A percentile compares a stretch with the other conserved stretches of the same genome.
Evolutionary conservation across 2,888 invertebrate species (phyloP).

Genomic region (Caenorhabditis wallacei): DNA sequence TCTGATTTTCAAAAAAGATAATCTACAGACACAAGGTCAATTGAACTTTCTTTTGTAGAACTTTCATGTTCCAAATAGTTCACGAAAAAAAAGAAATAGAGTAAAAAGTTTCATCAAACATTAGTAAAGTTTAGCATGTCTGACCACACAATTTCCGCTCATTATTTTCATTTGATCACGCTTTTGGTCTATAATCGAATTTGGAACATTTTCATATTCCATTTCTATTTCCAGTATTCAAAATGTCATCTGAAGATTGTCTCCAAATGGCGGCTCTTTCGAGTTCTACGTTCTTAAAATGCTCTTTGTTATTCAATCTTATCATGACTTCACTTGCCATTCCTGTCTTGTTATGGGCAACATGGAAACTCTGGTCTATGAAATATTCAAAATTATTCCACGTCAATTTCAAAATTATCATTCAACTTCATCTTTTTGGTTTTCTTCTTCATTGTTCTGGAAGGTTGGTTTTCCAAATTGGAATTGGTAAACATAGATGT

Average conservation of each 20-base stretch:
- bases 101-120: constrained; percentile 27
- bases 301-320: constrained; percentile 29
- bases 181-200: not conserved
- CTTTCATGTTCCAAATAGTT: constrained; percentile 10
- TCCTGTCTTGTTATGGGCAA: constrained; percentile 45
- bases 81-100: not conserved
- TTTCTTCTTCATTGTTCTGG: constrained; percentile 51
- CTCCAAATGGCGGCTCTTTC: constrained; percentile 26
- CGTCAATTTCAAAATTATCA: constrained; percentile 47
- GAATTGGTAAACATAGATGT: not conserved
- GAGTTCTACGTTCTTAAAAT: constrained; percentile 16
- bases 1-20: constrained; percentile 1
- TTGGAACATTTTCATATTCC: not conserved
- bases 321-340: constrained; percentile 12
- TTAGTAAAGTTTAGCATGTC: not conserved
- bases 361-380: constrained; percentile 50
- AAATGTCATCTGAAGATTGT: constrained; percentile 23
- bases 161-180: constrained; percentile 16
- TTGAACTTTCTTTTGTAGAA: not conserved
- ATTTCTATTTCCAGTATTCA: not conserved
- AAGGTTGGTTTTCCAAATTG: constrained; percentile 15
- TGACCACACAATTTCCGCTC: constrained; percentile 2
- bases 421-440: constrained; percentile 53
- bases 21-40: not conserved
- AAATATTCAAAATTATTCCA: constrained; percentile 57